These are phyloP conservation scores for Diabrotica virgifera DNA, from an alignment of 1,140 invertebrate species.

Conservation along the genomic window DNA sequence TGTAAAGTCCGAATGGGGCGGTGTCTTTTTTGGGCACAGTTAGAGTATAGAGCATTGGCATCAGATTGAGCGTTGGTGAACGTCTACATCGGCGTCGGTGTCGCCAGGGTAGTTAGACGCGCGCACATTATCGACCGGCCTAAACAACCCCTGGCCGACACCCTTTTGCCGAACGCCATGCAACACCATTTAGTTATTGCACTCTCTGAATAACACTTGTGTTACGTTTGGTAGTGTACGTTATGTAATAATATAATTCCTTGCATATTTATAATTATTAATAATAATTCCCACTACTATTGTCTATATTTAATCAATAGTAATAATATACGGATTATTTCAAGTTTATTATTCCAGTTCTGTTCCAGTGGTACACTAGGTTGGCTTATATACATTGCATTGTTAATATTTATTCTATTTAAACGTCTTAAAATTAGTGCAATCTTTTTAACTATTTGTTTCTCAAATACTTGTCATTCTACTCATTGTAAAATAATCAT, in stretches of 20 bases:
- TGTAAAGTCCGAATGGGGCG: too few relatives aligned
- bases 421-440: conserved; percentile 43
- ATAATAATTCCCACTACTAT: conserved; percentile 50
- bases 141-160: conserved; percentile 46
- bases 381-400: conserved; percentile 45
- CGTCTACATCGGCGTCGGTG: conserved; percentile 25
- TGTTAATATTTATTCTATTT: conserved; percentile 43
- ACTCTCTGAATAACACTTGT: conserved; percentile 53
- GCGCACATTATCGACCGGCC: conserved; percentile 45
- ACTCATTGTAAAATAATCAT: conserved; percentile 37
- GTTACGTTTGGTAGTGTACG: conserved; percentile 53
- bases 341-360: conserved; percentile 44
- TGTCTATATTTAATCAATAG: conserved; percentile 49
- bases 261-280: conserved; percentile 52
- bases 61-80: conserved; percentile 13
- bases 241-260: conserved; percentile 53
- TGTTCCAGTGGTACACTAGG: conserved; percentile 45
- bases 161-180: conserved; percentile 45
- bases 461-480: conserved; percentile 34
- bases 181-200: conserved; percentile 52
- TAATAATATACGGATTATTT: conserved; percentile 47
- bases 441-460: conserved; percentile 38
- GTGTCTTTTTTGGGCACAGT: too few relatives aligned
- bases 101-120: conserved; percentile 31
- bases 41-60: not conserved